Evolutionary conservation across 1,140 invertebrate species (phyloP).

Genomic region (Leptinotarsa texana): DNA sequence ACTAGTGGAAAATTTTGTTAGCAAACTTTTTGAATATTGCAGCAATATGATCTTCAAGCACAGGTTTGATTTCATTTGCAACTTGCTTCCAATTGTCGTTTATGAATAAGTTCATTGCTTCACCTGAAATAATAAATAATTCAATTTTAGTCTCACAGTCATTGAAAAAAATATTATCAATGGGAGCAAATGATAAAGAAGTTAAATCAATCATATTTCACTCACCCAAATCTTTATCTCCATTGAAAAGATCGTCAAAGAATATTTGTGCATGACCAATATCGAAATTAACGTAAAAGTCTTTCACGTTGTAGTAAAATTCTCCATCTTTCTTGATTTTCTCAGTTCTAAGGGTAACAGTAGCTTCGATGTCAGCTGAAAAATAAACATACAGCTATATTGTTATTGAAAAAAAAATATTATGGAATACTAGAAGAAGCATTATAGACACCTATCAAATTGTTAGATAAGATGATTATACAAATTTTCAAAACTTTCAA

Average conservation of each 20-base stretch:
- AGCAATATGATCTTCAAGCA: conserved; percentile 60
- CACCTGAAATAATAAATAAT: conserved; percentile 54
- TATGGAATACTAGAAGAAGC: background rate
- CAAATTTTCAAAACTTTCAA: too few species aligned
- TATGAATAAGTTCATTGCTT: conserved; percentile 64
- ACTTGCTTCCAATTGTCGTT: conserved; percentile 68
- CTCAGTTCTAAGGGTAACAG: conserved; percentile 62
- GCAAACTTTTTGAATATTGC: conserved; percentile 62
- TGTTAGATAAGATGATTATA: too few species aligned
- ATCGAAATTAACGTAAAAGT: conserved; percentile 67
- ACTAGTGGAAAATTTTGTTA: conserved; percentile 59
- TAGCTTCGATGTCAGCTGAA: conserved; percentile 67
- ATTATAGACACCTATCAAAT: too few species aligned
- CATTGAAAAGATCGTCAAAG: conserved; percentile 72
- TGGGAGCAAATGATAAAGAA: too few species aligned
- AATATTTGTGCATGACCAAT: conserved; percentile 64
- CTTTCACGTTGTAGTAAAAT: conserved; percentile 63
- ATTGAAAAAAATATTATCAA: too few species aligned
- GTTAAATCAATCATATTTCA: background rate
- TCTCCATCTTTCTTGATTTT: conserved; percentile 57
- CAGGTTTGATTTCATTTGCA: conserved; percentile 63
- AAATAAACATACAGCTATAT: conserved; percentile 24
- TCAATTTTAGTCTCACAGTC: background rate
- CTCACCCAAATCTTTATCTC: conserved; percentile 66
- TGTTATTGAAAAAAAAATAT: background rate